phyloP scores from a whole-genome alignment of 1,140 invertebrate genomes.

The Atta cephalotes region DNA sequence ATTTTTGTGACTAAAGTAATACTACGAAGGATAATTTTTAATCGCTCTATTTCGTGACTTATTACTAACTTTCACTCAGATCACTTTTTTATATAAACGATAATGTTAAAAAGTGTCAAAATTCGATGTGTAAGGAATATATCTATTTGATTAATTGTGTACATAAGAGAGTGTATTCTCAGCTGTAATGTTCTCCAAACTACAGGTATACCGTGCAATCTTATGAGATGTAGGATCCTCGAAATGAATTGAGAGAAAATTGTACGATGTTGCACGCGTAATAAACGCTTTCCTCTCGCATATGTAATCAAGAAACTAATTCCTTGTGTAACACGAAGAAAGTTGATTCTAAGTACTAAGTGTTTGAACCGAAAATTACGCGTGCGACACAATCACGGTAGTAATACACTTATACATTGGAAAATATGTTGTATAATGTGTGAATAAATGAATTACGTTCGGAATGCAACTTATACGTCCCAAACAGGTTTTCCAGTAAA shows the following conservation, averaged over 20 bases:
- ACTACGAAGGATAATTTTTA: neutral
- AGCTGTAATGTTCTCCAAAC: neutral
- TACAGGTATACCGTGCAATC: too few relatives aligned
- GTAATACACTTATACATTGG: slow-evolving; percentile 25
- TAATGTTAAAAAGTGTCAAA: neutral
- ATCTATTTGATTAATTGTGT: neutral
- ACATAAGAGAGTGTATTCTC: neutral
- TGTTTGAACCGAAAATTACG: slow-evolving; percentile 58
- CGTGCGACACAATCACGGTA: slow-evolving; percentile 67
- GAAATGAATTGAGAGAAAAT: slow-evolving; percentile 56
- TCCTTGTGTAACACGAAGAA: slow-evolving; percentile 82
- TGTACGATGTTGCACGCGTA: neutral
- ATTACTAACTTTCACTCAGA: neutral
- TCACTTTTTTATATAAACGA: neutral
- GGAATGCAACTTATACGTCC: slow-evolving; percentile 1
- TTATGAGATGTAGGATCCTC: neutral
- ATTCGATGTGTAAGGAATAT: neutral
- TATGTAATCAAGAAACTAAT: slow-evolving; percentile 73
- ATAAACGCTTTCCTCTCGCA: slow-evolving; percentile 61
- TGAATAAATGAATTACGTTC: neutral
- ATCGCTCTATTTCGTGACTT: neutral
- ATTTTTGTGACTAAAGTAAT: neutral
- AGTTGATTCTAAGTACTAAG: slow-evolving; percentile 70
- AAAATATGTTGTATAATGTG: slow-evolving; percentile 63
- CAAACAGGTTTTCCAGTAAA: neutral